Conservation (phyloP, 2,113 vertebrate species). For the Silurus asotus region DNA sequence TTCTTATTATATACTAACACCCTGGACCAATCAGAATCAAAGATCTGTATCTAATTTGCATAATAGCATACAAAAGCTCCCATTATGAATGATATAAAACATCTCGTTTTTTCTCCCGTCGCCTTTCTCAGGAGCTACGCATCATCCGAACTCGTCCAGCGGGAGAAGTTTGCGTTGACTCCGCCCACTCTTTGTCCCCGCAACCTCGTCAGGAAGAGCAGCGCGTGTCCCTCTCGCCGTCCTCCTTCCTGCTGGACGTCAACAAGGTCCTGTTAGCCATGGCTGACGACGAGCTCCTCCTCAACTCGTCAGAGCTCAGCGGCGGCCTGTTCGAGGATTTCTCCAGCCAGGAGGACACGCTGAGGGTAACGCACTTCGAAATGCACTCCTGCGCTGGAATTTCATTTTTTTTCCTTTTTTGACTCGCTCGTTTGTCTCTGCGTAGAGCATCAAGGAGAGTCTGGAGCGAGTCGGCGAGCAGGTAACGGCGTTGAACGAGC, state of each 20-base stretch:
- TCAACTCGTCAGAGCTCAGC: slow-evolving; percentile 85
- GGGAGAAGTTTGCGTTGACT: slow-evolving; percentile 59
- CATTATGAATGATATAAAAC: background rate
- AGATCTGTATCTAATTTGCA: background rate
- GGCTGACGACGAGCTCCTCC: slow-evolving; percentile 85
- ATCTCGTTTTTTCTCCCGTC: background rate
- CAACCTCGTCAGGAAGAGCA: slow-evolving; percentile 54
- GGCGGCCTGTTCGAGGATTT: slow-evolving; percentile 85
- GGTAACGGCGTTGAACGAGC: slow-evolving; percentile 82
- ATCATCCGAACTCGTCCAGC: slow-evolving; percentile 58
- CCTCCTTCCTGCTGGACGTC: slow-evolving; percentile 87
- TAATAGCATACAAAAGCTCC: background rate
- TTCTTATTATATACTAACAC: too few relatives aligned
- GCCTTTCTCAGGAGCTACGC: slow-evolving; percentile 70
- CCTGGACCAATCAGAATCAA: background rate
- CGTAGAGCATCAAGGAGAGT: slow-evolving; percentile 83
- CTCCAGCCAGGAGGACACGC: slow-evolving; percentile 85
- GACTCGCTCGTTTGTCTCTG: slow-evolving; percentile 25
- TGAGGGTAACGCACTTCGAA: slow-evolving; percentile 74
- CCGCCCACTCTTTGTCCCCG: slow-evolving; percentile 59
- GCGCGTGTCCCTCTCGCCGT: slow-evolving; percentile 51
- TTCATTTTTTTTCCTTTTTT: slow-evolving; percentile 6
- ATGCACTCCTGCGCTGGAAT: too few relatives aligned
- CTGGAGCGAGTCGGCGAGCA: slow-evolving; percentile 86
- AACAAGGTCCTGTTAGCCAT: slow-evolving; percentile 87